Conservation (phyloP, 2,797 vertebrate species). For the Serranus cabrilla region DNA sequence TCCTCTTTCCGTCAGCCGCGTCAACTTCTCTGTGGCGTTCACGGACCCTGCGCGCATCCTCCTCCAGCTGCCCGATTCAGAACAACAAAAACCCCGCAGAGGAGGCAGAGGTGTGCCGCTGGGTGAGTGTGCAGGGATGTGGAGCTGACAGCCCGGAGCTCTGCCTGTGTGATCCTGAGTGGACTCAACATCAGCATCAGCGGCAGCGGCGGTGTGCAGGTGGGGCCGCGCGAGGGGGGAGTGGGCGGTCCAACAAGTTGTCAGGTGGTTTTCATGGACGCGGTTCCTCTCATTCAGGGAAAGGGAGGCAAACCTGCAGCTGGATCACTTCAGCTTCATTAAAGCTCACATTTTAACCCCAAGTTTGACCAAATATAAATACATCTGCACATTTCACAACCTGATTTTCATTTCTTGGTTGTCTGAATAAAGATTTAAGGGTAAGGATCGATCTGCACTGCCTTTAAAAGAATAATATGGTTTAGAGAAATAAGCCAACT, state of each 20-base stretch:
- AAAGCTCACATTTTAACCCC: not conserved
- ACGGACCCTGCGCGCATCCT: constrained; percentile 48
- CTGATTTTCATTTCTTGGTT: too few species aligned
- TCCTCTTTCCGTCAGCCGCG: not conserved
- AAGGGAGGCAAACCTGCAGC: not conserved
- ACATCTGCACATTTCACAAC: too few species aligned
- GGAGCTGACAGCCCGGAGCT: not conserved
- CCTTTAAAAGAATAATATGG: too few species aligned
- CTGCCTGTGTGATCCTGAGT: not conserved
- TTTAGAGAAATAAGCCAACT: too few species aligned
- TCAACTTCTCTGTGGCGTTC: constrained; percentile 48
- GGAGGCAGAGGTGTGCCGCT: not conserved
- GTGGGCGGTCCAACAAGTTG: constrained; percentile 28
- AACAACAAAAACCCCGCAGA: not conserved
- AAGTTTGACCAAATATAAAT: too few species aligned
- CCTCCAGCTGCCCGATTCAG: not conserved
- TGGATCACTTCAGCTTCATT: not conserved
- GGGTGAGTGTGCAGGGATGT: not conserved
- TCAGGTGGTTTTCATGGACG: constrained; percentile 37
- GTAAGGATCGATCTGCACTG: too few species aligned
- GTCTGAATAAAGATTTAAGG: too few species aligned
- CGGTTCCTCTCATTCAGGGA: not conserved
- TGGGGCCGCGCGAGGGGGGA: constrained; percentile 25
- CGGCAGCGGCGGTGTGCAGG: constrained; percentile 10
- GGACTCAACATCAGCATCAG: not conserved